Base-by-base conservation (phyloP, 2,797 vertebrate species). In the Peromyscus melanophrys region DNA sequence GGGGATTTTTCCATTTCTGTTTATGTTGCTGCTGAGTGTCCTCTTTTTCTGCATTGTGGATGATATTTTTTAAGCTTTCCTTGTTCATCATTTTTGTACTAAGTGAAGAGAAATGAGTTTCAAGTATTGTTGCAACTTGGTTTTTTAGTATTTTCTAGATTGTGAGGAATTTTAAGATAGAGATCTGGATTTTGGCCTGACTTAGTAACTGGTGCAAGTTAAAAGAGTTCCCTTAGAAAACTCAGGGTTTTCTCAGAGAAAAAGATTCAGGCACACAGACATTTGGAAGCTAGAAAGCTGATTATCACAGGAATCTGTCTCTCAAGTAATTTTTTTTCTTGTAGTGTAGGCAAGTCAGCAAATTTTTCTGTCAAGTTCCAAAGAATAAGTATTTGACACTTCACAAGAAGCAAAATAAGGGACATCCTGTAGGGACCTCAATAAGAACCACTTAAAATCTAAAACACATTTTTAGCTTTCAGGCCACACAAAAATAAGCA, bases 361-460 rank as follows among this genome's bases (percentile, higher is more conserved):
- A 23, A 37, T 75, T 43, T 92, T 97, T 92, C n/a, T 37, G 23
- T 57, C 6, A 90, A 2, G 4, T 92, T 88, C 29, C 40, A 67
- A 49, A 25, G 31, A 92, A n/a, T 71, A 93, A 89, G 81, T 85
- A 92, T 85, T 96, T 92, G 61, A 34, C 25, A 10, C 16, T 77
- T 94, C 83, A 13, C 27, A 89, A 82, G 17, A 87, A 25, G 55
- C 43, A 88, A 96, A 96, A 85, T 17, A 77, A 4, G 55, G 25
- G 37, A 21, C n/a, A 73, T 80, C 83, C 19, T 52, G 23, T 37
- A 87, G 65, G 49, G 65, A 81, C 11, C 81, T 94, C 49, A 25
- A 34, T 67, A 92, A n/a, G 52, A 92, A 59, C 37, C 8, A 67
- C 78, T 94, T 67, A 85, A 96, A 78, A 73, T 88, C 34, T 65